Percentiles rank a stretch among this genome's conserved stretches.
Evolutionary conservation across 2,888 invertebrate species (phyloP).

Genomic region (Baronia brevicornis): DNA sequence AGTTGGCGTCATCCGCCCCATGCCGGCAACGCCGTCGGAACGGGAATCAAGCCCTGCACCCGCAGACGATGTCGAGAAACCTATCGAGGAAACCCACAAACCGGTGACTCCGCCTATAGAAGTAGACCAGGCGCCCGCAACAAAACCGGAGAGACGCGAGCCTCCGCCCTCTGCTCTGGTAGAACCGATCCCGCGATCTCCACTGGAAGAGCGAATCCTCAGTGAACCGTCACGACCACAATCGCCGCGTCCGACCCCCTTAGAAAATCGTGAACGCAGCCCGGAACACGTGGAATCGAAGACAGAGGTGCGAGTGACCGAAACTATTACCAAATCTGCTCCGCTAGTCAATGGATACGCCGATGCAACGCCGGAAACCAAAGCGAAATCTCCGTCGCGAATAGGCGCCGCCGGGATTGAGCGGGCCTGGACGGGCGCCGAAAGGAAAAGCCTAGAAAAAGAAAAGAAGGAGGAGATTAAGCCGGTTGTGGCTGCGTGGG

Average conservation of each 20-base stretch:
- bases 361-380: conserved; percentile 17
- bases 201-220: conserved; percentile 37
- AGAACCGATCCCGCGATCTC: conserved; percentile 48
- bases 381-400: conserved; percentile 26
- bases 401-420: conserved; percentile 48
- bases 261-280: conserved; percentile 17
- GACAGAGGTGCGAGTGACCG: conserved; percentile 15
- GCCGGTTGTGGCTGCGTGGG: conserved; percentile 22
- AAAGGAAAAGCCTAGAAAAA: conserved; percentile 19
- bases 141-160: conserved; percentile 28
- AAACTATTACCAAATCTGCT: conserved; percentile 19
- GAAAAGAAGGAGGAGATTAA: conserved; percentile 23
- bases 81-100: conserved; percentile 24
- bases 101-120: conserved; percentile 27
- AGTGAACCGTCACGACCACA: conserved; percentile 33
- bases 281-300: conserved; percentile 20
- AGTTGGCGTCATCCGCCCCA: conserved; percentile 75
- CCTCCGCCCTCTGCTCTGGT: conserved; percentile 55
- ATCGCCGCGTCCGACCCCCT: conserved; percentile 10
- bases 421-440: conserved; percentile 51
- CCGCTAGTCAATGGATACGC: conserved; percentile 37
- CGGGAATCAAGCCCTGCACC: conserved; percentile 21
- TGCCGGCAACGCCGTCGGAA: conserved; percentile 40
- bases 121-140: conserved; percentile 24
- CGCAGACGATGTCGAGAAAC: conserved; percentile 21